A percentile compares a stretch with the other conserved stretches of the same genome.
Evolutionary conservation across 2,113 vertebrate genomes (phyloP).

Genomic region (Sterna hirundo): DNA sequence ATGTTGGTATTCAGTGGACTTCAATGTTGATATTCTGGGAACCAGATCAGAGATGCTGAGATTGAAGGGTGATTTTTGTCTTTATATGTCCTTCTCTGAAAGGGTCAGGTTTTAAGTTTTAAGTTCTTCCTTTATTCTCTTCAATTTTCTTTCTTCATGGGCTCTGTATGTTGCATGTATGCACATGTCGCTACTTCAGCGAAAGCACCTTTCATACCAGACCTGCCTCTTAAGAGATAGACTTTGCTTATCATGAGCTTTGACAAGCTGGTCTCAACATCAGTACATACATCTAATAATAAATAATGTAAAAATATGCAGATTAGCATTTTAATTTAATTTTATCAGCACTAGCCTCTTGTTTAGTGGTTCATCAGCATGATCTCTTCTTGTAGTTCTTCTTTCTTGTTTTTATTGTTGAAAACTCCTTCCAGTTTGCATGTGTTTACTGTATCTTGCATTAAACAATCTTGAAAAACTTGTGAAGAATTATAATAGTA

Average conservation of each 20-base stretch:
- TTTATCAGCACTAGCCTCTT: background rate
- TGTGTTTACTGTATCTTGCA: background rate
- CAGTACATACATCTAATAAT: conserved; percentile 51
- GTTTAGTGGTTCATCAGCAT: background rate
- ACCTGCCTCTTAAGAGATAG: conserved; percentile 55
- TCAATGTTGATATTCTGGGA: conserved; percentile 33
- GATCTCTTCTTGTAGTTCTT: background rate
- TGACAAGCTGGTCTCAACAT: conserved; percentile 56
- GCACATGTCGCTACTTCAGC: background rate
- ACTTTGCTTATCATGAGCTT: background rate
- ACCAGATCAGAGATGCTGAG: background rate
- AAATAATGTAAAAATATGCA: background rate
- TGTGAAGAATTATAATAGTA: background rate
- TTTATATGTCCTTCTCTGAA: background rate
- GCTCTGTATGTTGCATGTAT: conserved; percentile 41
- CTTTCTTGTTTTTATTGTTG: background rate
- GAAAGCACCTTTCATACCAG: conserved; percentile 53
- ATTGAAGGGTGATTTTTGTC: conserved; percentile 36
- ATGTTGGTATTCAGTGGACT: conserved; percentile 9
- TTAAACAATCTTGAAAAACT: background rate
- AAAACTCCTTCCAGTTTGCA: background rate
- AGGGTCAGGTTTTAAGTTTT: background rate
- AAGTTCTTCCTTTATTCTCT: background rate
- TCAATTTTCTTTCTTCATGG: background rate
- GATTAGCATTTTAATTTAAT: background rate